Evolutionary conservation across 2,888 invertebrate genomes (phyloP).

Genomic region (Drosophila tanythrix): DNA sequence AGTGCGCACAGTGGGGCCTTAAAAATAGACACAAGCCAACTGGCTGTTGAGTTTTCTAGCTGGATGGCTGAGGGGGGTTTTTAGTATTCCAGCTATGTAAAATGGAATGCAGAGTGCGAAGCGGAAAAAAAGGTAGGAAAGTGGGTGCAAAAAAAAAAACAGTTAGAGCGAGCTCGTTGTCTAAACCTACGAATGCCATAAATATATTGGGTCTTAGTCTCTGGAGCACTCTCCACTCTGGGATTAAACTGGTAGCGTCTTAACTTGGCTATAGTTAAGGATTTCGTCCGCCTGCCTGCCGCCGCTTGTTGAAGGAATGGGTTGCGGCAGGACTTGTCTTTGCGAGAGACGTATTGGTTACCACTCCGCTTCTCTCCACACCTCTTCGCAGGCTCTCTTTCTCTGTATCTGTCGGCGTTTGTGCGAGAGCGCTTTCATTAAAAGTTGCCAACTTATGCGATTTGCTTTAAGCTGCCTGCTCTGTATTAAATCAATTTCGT

Average conservation of each 20-base stretch:
- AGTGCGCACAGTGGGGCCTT: slow-evolving; percentile 44
- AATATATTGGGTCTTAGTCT: slow-evolving; percentile 76
- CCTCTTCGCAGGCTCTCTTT: not conserved
- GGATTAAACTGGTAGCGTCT: slow-evolving; percentile 74
- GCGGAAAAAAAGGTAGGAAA: not conserved
- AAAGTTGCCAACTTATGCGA: slow-evolving; percentile 74
- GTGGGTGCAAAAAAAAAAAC: not conserved
- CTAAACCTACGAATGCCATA: slow-evolving; percentile 62
- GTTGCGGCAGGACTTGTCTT: slow-evolving; percentile 1
- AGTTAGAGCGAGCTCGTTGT: slow-evolving; percentile 42
- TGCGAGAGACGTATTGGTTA: slow-evolving; percentile 13
- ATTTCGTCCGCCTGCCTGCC: slow-evolving; percentile 46
- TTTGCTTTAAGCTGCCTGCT: slow-evolving; percentile 63
- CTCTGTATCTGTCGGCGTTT: not conserved
- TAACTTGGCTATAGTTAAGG: slow-evolving; percentile 71
- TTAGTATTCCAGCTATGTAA: slow-evolving; percentile 43
- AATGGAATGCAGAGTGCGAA: slow-evolving; percentile 46
- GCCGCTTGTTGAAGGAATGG: slow-evolving; percentile 28
- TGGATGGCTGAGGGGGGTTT: not conserved
- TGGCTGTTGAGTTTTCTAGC: slow-evolving; percentile 8
- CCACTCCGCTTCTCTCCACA: not conserved
- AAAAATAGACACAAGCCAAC: slow-evolving; percentile 66
- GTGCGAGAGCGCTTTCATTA: slow-evolving; percentile 55
- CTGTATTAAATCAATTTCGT: slow-evolving; percentile 55
- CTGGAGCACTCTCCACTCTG: slow-evolving; percentile 67